phyloP scores from a whole-genome alignment of 2,888 invertebrate genomes.

The Agonopterix subpropinquella region DNA sequence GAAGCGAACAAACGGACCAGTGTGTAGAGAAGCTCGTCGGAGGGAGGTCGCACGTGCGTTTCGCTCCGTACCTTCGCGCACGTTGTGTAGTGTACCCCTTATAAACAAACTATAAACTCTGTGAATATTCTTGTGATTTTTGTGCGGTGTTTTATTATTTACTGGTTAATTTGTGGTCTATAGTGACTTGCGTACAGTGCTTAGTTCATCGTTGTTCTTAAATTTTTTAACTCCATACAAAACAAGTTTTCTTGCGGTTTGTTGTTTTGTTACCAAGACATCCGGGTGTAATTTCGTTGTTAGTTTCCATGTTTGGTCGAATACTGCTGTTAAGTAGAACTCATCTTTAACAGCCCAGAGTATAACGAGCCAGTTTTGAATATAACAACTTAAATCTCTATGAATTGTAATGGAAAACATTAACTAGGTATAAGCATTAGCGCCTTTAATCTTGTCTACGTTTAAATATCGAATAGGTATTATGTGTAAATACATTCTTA shows the following conservation, averaged over 20 bases:
- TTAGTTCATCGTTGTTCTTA: slow-evolving; percentile 34
- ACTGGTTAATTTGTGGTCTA: slow-evolving; percentile 17
- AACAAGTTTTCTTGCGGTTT: slow-evolving; percentile 66
- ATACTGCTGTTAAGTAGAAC: slow-evolving; percentile 2
- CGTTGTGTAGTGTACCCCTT: slow-evolving; percentile 32
- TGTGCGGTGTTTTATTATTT: slow-evolving; percentile 31
- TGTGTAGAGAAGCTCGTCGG: slow-evolving; percentile 43
- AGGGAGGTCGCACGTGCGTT: slow-evolving; percentile 48
- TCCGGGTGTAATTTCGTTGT: slow-evolving; percentile 52
- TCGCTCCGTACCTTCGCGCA: slow-evolving; percentile 25
- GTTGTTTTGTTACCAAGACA: slow-evolving; percentile 68
- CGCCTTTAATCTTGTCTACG: too few relatives aligned
- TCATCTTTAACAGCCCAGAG: too few relatives aligned
- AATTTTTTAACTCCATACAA: slow-evolving; percentile 49
- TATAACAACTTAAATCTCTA: neutral
- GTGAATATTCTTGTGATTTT: slow-evolving; percentile 48
- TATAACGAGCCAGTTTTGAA: too few relatives aligned
- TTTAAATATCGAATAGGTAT: too few relatives aligned
- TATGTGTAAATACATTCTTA: too few relatives aligned
- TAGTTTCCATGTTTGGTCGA: slow-evolving; percentile 27
- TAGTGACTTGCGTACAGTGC: slow-evolving; percentile 42
- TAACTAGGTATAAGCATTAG: slow-evolving; percentile 10
- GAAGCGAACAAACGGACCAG: slow-evolving; percentile 25
- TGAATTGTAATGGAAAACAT: slow-evolving; percentile 30
- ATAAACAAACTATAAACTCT: slow-evolving; percentile 44